These are phyloP conservation scores for Leptinotarsa texana DNA, from an alignment of 1,140 invertebrate species.

Conservation along the genomic window DNA sequence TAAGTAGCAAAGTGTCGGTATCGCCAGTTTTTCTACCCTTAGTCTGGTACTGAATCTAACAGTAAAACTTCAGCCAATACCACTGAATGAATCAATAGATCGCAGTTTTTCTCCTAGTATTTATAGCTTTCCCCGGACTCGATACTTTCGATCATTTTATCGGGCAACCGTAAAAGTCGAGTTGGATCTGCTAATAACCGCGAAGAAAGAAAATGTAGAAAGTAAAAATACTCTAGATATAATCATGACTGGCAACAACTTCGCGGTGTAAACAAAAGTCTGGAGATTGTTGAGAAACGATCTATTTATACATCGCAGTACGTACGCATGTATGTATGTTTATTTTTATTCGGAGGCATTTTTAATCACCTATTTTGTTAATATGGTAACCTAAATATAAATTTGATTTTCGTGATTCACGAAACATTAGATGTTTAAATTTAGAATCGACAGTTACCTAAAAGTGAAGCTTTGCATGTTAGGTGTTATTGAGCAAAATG, in stretches of 20 bases:
- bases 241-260: slow-evolving; percentile 18
- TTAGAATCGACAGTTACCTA: neutral
- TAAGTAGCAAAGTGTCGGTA: too few relatives aligned
- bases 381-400: slow-evolving; percentile 15
- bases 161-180: too few relatives aligned
- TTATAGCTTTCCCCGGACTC: too few relatives aligned
- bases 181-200: too few relatives aligned
- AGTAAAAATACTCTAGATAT: neutral
- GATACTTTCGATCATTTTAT: too few relatives aligned
- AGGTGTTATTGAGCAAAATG: too few relatives aligned
- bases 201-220: neutral
- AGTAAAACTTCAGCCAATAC: too few relatives aligned
- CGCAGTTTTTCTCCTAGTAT: too few relatives aligned
- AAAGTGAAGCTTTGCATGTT: too few relatives aligned
- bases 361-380: slow-evolving; percentile 20
- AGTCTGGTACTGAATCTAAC: too few relatives aligned
- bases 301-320: slow-evolving; percentile 18
- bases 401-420: slow-evolving; percentile 10
- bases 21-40: too few relatives aligned
- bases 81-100: too few relatives aligned
- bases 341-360: slow-evolving; percentile 23
- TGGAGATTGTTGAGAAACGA: slow-evolving; percentile 21
- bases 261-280: slow-evolving; percentile 24
- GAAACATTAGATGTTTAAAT: slow-evolving; percentile 9
- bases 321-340: slow-evolving; percentile 22